A percentile compares a stretch with the other conserved stretches of the same genome.
These are phyloP conservation scores for Natator depressus DNA, from an alignment of 2,113 vertebrate species.

Conservation along the genomic window DNA sequence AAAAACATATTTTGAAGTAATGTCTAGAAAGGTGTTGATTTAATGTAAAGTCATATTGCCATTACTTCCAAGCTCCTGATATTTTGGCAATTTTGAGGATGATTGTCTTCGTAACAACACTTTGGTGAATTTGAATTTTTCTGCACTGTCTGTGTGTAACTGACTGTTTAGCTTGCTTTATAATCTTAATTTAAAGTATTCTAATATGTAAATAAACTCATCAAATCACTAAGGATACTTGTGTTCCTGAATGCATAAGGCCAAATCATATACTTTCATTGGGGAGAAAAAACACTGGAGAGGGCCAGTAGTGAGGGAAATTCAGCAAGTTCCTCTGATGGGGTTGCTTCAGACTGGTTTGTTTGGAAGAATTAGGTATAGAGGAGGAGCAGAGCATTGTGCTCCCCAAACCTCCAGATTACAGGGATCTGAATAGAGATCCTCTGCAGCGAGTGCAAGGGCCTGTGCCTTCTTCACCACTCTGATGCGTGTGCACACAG, in stretches of 20 bases:
- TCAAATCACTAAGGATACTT: background rate
- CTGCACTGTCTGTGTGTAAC: background rate
- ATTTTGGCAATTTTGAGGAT: background rate
- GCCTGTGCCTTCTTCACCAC: background rate
- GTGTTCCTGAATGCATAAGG: background rate
- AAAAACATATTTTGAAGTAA: background rate
- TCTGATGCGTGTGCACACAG: background rate
- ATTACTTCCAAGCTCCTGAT: background rate
- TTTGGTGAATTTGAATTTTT: background rate
- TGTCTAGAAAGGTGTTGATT: background rate
- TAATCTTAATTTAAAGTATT: background rate
- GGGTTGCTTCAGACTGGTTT: background rate
- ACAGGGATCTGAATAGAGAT: background rate
- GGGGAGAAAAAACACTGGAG: background rate
- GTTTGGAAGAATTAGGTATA: background rate
- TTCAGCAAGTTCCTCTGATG: background rate
- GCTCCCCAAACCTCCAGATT: background rate
- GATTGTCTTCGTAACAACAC: background rate
- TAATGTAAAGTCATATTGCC: background rate
- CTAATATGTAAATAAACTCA: background rate
- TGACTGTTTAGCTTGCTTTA: background rate
- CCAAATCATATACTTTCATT: background rate
- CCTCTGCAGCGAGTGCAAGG: background rate
- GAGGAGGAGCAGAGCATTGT: background rate
- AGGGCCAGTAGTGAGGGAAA: background rate